Evolutionary conservation across 2,113 vertebrate genomes (phyloP).

Genomic region (Struthio camelus): DNA sequence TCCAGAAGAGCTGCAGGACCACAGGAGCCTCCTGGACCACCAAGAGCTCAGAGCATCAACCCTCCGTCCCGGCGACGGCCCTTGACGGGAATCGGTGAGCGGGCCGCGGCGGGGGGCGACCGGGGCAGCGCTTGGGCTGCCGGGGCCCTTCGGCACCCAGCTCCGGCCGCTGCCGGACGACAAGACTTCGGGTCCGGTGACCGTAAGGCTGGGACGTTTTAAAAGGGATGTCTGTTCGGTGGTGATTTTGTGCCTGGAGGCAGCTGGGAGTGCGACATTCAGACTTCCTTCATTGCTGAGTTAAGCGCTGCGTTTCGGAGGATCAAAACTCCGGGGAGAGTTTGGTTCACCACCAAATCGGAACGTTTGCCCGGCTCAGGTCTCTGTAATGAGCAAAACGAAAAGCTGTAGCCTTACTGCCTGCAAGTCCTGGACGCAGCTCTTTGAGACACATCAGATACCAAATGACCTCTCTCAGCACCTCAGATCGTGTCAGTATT

Average conservation of each 20-base stretch:
- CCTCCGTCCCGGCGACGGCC: neutral
- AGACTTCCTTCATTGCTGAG: neutral
- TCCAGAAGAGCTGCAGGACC: neutral
- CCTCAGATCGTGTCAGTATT: neutral
- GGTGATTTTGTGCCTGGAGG: neutral
- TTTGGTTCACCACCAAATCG: neutral
- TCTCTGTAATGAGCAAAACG: neutral
- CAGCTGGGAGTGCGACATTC: neutral
- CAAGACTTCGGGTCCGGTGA: neutral
- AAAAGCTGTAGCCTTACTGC: neutral
- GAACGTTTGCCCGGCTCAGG: neutral
- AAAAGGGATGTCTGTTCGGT: neutral
- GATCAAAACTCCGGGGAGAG: neutral
- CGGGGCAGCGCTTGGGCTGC: too few relatives aligned
- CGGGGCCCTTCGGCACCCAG: neutral
- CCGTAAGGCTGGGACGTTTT: accelerated
- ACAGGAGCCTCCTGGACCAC: slow-evolving; percentile 4
- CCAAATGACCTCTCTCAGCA: neutral
- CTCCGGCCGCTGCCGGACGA: neutral
- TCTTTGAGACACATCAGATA: neutral
- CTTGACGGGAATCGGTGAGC: too few relatives aligned
- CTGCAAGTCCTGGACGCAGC: neutral
- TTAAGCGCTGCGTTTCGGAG: neutral
- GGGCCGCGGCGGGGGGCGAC: too few relatives aligned
- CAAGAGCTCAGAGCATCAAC: neutral